phyloP scores from a whole-genome alignment of 2,888 invertebrate genomes.

The Epistrophe grossulariae region DNA sequence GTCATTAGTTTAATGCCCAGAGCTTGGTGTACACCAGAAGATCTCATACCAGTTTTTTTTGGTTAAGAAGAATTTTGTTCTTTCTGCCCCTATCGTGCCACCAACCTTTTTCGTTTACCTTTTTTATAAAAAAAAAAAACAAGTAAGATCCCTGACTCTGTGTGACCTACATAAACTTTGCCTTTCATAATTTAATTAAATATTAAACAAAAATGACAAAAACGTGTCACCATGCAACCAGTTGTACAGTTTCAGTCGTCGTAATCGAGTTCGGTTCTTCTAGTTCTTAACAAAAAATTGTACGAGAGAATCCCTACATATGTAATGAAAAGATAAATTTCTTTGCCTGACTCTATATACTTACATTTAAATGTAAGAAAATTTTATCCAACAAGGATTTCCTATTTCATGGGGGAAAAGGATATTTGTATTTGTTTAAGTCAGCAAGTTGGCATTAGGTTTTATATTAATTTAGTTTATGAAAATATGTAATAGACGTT shows the following conservation, averaged over 20 bases:
- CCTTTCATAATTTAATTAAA: constrained; percentile 54
- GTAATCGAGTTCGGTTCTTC: constrained; percentile 29
- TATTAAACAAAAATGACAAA: constrained; percentile 43
- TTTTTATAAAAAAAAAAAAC: neutral
- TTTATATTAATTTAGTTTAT: neutral
- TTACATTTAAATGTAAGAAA: constrained; percentile 19
- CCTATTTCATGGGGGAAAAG: neutral
- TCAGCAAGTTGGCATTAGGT: constrained; percentile 21
- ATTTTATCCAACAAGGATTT: constrained; percentile 20
- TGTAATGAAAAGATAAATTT: constrained; percentile 41
- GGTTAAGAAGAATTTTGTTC: neutral
- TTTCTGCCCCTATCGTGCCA: neutral
- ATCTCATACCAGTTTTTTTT: neutral
- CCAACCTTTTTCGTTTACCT: neutral
- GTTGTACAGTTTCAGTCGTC: neutral
- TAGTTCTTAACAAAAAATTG: neutral
- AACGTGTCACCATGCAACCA: constrained; percentile 37
- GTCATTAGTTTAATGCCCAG: constrained; percentile 18
- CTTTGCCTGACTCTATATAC: constrained; percentile 5
- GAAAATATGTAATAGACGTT: too few species aligned
- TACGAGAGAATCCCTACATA: neutral
- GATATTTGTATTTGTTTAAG: neutral
- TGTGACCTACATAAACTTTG: constrained; percentile 47
- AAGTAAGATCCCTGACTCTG: constrained; percentile 1
- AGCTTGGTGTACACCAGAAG: neutral